Conservation (phyloP, 2,797 vertebrate genomes). For the Clarias laeviceps region DNA sequence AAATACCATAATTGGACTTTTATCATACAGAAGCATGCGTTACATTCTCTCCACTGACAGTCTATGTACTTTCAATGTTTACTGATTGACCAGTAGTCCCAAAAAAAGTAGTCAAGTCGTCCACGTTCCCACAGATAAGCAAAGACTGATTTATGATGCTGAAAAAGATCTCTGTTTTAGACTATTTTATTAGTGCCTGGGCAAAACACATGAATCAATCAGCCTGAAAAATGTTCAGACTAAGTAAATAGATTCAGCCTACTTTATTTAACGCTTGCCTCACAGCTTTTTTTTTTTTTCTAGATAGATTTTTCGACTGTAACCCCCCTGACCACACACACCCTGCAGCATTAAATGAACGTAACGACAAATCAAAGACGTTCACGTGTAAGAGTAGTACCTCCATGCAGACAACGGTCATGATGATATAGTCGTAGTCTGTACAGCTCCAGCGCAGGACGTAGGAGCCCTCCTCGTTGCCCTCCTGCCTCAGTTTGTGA, state of each 20-base stretch:
- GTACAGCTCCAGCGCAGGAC: slow-evolving; percentile 96
- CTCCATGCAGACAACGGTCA: slow-evolving; percentile 94
- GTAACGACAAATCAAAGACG: neutral
- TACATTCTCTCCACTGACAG: neutral
- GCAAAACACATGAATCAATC: neutral
- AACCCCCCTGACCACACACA: too few species aligned
- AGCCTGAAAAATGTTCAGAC: neutral
- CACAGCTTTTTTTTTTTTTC: neutral
- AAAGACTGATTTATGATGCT: neutral
- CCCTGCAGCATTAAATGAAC: neutral
- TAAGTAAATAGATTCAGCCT: neutral
- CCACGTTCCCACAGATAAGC: neutral
- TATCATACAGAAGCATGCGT: neutral
- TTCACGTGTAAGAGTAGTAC: slow-evolving; percentile 63
- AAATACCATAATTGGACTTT: neutral
- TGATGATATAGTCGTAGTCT: slow-evolving; percentile 92
- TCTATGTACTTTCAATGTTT: neutral
- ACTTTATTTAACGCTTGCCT: neutral
- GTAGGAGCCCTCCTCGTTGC: slow-evolving; percentile 90
- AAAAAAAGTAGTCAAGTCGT: neutral
- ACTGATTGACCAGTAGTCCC: neutral
- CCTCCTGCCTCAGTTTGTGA: slow-evolving; percentile 90
- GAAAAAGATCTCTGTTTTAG: neutral
- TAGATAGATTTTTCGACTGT: too few species aligned
- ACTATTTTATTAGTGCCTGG: neutral